A percentile compares a stretch with the other conserved stretches of the same genome.
These are phyloP conservation scores for Medauroidea extradentata DNA, from an alignment of 1,140 invertebrate species.

Conservation along the genomic window DNA sequence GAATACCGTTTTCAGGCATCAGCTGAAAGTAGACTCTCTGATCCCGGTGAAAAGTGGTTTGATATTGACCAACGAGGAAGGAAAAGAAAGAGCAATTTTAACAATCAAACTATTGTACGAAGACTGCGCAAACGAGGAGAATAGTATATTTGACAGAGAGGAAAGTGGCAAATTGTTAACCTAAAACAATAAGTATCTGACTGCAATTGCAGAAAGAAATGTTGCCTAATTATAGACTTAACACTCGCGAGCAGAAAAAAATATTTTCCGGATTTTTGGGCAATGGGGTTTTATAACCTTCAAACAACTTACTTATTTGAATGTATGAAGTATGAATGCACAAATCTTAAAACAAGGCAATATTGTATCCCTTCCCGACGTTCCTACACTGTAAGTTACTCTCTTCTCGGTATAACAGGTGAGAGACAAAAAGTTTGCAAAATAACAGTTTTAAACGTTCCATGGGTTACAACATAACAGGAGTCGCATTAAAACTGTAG, in stretches of 20 bases:
- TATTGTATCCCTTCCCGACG: background rate
- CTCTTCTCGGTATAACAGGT: background rate
- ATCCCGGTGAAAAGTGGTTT: constrained; percentile 76
- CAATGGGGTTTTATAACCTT: background rate
- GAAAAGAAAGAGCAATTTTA: background rate
- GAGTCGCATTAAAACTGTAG: constrained; percentile 1
- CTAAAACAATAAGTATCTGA: background rate
- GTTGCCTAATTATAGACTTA: background rate
- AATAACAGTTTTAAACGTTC: background rate
- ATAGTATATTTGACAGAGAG: background rate
- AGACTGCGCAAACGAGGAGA: background rate
- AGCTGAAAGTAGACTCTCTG: too few species aligned
- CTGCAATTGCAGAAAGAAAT: constrained; percentile 1
- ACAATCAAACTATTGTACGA: background rate
- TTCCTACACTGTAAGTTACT: background rate
- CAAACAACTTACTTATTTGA: constrained; percentile 1
- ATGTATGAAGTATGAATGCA: background rate
- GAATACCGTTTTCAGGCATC: too few species aligned
- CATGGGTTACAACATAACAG: constrained; percentile 4
- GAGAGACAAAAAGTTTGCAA: background rate
- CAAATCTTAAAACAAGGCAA: constrained; percentile 2
- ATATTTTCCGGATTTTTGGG: background rate
- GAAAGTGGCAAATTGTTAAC: background rate
- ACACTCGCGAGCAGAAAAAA: background rate
- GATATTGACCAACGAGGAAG: background rate